phyloP scores from a whole-genome alignment of 1,140 invertebrate species.

The Papilio polyxenes region DNA sequence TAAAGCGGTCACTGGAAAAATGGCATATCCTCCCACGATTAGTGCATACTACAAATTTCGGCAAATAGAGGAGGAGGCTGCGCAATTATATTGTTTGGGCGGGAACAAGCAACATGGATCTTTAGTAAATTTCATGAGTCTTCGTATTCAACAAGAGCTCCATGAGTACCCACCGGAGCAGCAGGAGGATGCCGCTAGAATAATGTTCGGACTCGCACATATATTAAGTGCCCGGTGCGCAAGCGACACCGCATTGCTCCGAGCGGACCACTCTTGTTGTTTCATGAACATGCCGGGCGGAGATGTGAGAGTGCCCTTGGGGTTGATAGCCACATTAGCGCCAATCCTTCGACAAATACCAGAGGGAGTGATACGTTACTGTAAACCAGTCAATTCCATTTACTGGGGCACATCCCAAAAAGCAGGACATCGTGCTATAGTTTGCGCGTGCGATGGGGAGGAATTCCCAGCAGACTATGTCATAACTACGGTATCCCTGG shows the following conservation, averaged over 20 bases:
- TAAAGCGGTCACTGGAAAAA: conserved; percentile 82
- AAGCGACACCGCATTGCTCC: conserved; percentile 83
- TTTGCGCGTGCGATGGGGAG: conserved; percentile 84
- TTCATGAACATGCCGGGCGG: conserved; percentile 85
- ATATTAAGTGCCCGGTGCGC: conserved; percentile 81
- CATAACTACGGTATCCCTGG: conserved; percentile 88
- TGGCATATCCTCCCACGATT: conserved; percentile 81
- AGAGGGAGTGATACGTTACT: conserved; percentile 81
- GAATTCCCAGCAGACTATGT: conserved; percentile 88
- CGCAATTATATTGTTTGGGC: conserved; percentile 78
- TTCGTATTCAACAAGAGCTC: conserved; percentile 84
- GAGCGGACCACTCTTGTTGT: conserved; percentile 83
- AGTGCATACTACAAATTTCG: conserved; percentile 83
- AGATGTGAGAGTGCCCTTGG: conserved; percentile 82
- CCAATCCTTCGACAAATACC: conserved; percentile 83
- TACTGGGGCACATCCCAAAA: conserved; percentile 82
- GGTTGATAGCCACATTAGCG: conserved; percentile 82
- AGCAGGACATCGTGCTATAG: conserved; percentile 78
- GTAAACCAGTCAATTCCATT: conserved; percentile 83
- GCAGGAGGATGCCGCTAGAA: conserved; percentile 83
- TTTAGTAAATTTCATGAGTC: conserved; percentile 83
- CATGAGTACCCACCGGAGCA: conserved; percentile 84
- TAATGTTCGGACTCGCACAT: conserved; percentile 84
- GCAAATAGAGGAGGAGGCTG: conserved; percentile 83
- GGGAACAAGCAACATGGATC: conserved; percentile 82